Base-by-base conservation (phyloP, 2,888 invertebrate genomes). In the Dusona sp. region DNA sequence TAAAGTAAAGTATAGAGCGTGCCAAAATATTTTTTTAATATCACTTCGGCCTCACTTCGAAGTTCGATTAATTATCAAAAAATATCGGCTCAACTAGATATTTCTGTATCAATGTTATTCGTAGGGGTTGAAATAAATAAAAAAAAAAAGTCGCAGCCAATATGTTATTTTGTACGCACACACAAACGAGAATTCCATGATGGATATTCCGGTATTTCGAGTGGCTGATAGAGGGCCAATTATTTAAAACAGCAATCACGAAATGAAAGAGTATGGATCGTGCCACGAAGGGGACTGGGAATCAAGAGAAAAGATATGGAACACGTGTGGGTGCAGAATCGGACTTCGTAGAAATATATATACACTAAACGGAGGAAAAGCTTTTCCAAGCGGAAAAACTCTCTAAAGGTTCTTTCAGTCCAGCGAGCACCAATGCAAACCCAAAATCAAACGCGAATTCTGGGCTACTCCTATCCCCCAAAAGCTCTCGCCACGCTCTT, bases 191-290 rank as follows among this genome's bases (percentile, higher is more conserved):
- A 48, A n/a, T 61, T 29, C 51, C 29, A 48, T 70, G 25, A 79
- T 67, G 72, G 42, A 72, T 68, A 61, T 83, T 78, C 72, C 36
- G 64, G 73, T 70, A 68, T 57, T 74, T 70, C 75, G 81, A 79
- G 51, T 67, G 33, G 48, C 61, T 25, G 74, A 79, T 72, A 88
- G 89, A 90, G 89, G 91, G 88, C 92, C 90, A 92, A 92, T 92
- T 92, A 92, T 92, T 92, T 92, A 93, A 93, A 93, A 93, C 89
- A 93, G 91, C 93, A 93, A 93, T 93, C 93, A 92, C 89, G 90
- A 90, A 93, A 93, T 93, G 93, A 93, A 92, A 93, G 92, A 91
- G 92, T 85, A 89, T 90, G 89, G 89, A 72, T 65, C 48, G 38
- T 3, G n/a, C 29, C 33, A 38, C 11, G 25, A 29, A 42, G 68